Base-by-base conservation (phyloP, 2,888 invertebrate species). In the Deilephila elpenor region DNA sequence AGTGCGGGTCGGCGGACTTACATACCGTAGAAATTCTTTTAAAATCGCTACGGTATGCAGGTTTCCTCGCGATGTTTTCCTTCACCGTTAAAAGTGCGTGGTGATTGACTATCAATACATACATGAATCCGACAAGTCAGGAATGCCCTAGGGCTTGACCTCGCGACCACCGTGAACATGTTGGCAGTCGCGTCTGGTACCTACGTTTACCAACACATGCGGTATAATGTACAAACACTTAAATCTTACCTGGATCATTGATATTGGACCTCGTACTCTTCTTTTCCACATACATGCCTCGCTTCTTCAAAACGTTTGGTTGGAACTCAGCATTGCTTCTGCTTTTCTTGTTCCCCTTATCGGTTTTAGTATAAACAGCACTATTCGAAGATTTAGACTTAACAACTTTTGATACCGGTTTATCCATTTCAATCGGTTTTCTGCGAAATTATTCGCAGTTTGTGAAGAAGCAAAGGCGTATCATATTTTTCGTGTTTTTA, bases 221-320 rank as follows among this genome's bases (percentile, higher is more conserved):
- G n/a, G n/a, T n/a, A n/a, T n/a, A n/a, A 3, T 73, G 56, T 74
- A 64, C 59, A 59, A 53, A 71, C 5, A 34, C 8, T 53, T 25
- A 25, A 32, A 72, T 7, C 17, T 75, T 74, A 84, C 85, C 77
- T 14, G 76, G 64, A 4, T 74, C 74, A 51, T 73, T 76, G 0
- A 80, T 34, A 1, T 5, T 11, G 14, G 64, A 44, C 44, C 25
- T 67, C 5, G 37, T 67, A 3, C 11, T 4, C 62, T 87, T 89
- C 59, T 89, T 91, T 73, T 90, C 91, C 0, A 92, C 92, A 44
- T 92, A 92, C 0, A 92, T 86, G 0, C 92, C 91, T 2, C 91
- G 79, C 62, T 89, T 91, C 75, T 90, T 92, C 2, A 82, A 53
- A 0, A 59, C 32, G 0, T 78, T 61, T 0, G 80, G 80, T 20